Evolutionary conservation across 2,797 vertebrate species (phyloP).

Genomic region (Spheniscus humboldti): DNA sequence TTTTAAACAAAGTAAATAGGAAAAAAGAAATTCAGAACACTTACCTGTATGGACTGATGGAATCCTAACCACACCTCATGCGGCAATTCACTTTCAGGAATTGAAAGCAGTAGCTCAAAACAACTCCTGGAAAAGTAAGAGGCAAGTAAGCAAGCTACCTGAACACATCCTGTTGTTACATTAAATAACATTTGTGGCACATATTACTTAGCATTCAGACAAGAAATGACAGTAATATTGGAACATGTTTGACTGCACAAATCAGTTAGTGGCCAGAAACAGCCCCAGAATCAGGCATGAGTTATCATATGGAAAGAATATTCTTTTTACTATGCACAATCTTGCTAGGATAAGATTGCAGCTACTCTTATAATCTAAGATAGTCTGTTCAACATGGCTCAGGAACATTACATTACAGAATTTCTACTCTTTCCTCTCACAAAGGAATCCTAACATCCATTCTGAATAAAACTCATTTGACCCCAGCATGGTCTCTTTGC

Average conservation of each 20-base stretch:
- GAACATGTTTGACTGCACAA: not conserved
- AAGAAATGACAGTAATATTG: not conserved
- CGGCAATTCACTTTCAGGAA: constrained; percentile 93
- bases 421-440: not conserved
- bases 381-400: not conserved
- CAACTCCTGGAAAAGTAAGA: constrained; percentile 87
- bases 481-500: not conserved
- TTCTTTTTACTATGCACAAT: not conserved
- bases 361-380: not conserved
- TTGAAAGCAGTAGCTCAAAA: constrained; percentile 94
- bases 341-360: not conserved
- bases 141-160: constrained; percentile 13
- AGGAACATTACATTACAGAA: not conserved
- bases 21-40: constrained; percentile 7
- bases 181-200: not conserved
- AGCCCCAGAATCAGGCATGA: not conserved
- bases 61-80: constrained; percentile 91
- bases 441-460: not conserved
- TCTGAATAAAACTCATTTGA: not conserved
- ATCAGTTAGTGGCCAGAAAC: not conserved
- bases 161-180: not conserved
- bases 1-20: not conserved
- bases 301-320: not conserved
- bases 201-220: not conserved
- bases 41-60: constrained; percentile 92